These are phyloP conservation scores for Patella caerulea DNA, from an alignment of 2,888 invertebrate species.

Conservation along the genomic window DNA sequence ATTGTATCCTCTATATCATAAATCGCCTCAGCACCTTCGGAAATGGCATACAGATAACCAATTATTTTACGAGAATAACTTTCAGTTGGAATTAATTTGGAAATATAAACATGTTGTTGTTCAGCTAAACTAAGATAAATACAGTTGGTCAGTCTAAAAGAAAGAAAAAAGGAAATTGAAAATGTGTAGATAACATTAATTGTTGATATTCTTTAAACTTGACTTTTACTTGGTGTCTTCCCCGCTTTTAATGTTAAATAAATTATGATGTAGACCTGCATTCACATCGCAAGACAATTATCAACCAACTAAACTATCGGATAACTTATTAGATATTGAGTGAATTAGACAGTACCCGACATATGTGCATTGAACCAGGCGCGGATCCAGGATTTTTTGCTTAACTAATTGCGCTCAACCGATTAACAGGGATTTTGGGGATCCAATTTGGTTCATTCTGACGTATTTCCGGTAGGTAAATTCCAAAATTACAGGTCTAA, in stretches of 20 bases:
- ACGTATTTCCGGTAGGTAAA: too few relatives aligned
- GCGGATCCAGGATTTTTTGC: too few relatives aligned
- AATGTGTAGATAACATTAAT: not conserved
- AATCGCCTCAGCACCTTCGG: slow-evolving; percentile 28
- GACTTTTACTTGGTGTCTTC: not conserved
- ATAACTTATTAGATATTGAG: too few relatives aligned
- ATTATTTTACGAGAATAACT: slow-evolving; percentile 26
- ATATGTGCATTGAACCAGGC: too few relatives aligned
- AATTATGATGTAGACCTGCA: too few relatives aligned
- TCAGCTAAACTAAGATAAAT: slow-evolving; percentile 15
- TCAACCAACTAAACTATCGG: too few relatives aligned
- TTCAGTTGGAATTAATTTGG: not conserved
- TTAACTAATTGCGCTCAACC: too few relatives aligned
- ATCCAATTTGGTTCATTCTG: too few relatives aligned
- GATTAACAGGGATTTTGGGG: too few relatives aligned
- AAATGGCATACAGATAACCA: slow-evolving; percentile 28
- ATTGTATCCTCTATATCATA: slow-evolving; percentile 30
- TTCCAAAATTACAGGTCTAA: too few relatives aligned
- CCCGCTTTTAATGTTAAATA: not conserved
- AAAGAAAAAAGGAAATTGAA: not conserved
- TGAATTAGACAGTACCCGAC: too few relatives aligned
- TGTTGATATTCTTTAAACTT: not conserved
- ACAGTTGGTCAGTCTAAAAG: slow-evolving; percentile 22
- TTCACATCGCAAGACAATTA: too few relatives aligned
- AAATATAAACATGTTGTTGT: slow-evolving; percentile 8